These are phyloP conservation scores for Actias luna DNA, from an alignment of 2,888 invertebrate genomes.

Conservation along the genomic window DNA sequence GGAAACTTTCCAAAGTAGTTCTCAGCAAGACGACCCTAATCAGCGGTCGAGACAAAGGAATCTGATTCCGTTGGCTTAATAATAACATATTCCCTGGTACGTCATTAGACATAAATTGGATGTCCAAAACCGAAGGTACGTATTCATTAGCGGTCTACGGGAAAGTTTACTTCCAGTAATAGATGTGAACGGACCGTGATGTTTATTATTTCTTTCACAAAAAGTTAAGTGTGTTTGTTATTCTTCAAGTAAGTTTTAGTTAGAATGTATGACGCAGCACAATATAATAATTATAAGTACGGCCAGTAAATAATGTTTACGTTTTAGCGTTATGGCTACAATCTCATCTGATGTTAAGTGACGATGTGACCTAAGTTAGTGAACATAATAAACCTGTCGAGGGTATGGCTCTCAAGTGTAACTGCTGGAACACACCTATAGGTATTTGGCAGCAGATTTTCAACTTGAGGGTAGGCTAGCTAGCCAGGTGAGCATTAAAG, in stretches of 20 bases:
- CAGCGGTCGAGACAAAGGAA: background rate
- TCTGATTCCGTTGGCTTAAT: background rate
- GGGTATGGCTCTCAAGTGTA: no score
- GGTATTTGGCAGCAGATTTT: no score
- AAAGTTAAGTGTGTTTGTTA: background rate
- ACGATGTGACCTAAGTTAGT: no score
- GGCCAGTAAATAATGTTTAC: no score
- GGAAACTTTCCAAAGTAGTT: background rate
- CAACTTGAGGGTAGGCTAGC: no score
- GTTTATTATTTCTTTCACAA: background rate
- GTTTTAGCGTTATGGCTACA: no score
- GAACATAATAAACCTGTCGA: no score
- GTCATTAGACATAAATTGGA: background rate
- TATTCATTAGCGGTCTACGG: background rate
- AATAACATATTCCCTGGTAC: background rate
- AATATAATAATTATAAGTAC: no score
- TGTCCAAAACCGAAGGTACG: background rate
- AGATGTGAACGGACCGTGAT: background rate
- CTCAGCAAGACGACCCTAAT: background rate
- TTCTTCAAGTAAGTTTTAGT: background rate
- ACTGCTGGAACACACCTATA: no score
- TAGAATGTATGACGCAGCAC: no score
- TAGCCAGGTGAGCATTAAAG: no score
- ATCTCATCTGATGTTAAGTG: no score
- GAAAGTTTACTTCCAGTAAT: background rate